Conservation (phyloP, 2,888 invertebrate genomes). For the Erebia ligea region DNA sequence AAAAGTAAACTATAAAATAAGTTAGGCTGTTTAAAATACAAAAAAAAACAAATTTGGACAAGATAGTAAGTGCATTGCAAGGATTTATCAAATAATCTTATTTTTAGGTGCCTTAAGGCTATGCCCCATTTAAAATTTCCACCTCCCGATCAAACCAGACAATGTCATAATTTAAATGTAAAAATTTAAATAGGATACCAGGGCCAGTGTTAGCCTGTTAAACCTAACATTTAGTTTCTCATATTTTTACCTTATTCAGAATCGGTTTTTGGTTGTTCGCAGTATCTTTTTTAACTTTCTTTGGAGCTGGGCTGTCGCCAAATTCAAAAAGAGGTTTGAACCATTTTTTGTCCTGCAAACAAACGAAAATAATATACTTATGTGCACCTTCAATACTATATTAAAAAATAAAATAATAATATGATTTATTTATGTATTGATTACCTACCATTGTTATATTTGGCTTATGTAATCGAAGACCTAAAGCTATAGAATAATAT, state of each 20-base stretch:
- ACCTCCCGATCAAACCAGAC: too few species aligned
- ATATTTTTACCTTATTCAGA: conserved; percentile 2
- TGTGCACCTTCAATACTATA: too few species aligned
- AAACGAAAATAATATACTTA: not conserved
- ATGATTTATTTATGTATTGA: not conserved
- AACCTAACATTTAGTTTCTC: not conserved
- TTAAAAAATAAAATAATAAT: too few species aligned
- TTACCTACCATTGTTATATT: conserved; percentile 34
- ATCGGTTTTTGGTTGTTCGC: conserved; percentile 11
- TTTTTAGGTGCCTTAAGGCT: not conserved
- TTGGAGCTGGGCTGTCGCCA: conserved; percentile 57
- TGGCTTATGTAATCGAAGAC: too few species aligned
- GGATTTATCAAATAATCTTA: not conserved
- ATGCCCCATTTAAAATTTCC: too few species aligned
- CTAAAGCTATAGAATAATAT: too few species aligned
- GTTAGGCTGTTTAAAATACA: not conserved
- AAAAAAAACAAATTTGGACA: not conserved
- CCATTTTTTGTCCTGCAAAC: conserved; percentile 65
- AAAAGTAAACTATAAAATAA: not conserved
- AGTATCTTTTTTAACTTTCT: conserved; percentile 46
- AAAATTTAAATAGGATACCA: too few species aligned
- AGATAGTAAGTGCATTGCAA: not conserved
- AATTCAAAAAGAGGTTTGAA: conserved; percentile 71
- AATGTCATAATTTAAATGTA: too few species aligned
- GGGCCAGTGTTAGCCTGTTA: too few species aligned